These are phyloP conservation scores for Chauna torquata DNA, from an alignment of 2,113 vertebrate species.

Conservation along the genomic window DNA sequence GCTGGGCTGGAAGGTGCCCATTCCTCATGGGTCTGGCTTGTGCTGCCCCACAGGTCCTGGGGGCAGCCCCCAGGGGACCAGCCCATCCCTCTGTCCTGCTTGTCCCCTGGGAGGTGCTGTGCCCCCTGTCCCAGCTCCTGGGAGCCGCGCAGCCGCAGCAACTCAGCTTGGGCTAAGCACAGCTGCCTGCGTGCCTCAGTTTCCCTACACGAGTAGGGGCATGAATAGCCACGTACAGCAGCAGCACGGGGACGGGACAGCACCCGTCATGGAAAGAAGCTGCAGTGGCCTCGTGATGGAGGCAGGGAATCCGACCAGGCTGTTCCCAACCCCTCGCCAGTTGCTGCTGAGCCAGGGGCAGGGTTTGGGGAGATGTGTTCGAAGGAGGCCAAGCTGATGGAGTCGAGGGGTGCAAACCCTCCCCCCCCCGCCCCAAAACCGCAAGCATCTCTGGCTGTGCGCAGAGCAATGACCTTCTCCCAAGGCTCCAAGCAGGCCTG, in stretches of 20 bases:
- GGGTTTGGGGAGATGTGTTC: neutral
- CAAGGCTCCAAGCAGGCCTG: neutral
- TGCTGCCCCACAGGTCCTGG: neutral
- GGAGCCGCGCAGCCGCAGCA: neutral
- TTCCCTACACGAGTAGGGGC: neutral
- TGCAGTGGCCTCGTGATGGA: neutral
- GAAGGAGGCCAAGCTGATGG: neutral
- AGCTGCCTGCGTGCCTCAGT: neutral
- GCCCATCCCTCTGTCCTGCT: too few species aligned
- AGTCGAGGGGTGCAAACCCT: neutral
- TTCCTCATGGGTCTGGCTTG: neutral
- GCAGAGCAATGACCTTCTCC: neutral
- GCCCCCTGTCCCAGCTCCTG: neutral
- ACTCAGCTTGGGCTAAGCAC: neutral
- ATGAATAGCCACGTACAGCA: neutral
- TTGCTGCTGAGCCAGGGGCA: neutral
- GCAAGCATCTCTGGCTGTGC: neutral
- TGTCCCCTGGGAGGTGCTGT: neutral
- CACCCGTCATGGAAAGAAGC: neutral
- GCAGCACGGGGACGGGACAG: accelerated
- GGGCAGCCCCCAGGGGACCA: neutral
- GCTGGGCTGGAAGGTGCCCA: neutral
- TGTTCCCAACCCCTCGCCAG: accelerated
- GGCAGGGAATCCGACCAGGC: neutral
- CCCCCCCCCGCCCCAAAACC: neutral